Evolutionary conservation across 2,888 invertebrate genomes (phyloP).

Genomic region (Clunio marinus): DNA sequence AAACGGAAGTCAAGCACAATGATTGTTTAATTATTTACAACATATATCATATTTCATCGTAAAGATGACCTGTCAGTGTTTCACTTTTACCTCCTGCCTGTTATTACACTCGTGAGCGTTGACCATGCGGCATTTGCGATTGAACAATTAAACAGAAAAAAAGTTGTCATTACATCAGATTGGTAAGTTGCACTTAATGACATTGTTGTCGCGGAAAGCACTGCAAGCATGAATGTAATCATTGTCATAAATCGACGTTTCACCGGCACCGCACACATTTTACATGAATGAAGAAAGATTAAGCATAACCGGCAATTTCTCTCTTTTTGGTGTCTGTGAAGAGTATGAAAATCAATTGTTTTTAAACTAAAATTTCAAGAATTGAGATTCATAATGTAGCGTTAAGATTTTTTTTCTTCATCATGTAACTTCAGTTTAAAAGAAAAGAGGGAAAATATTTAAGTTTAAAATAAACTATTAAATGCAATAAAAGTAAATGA

Average conservation of each 20-base stretch:
- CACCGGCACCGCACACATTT: neutral
- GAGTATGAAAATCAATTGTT: conserved; percentile 18
- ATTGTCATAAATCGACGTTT: neutral
- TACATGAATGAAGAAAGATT: neutral
- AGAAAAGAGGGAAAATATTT: neutral
- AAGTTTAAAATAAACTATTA: neutral
- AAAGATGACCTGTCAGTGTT: too few species aligned
- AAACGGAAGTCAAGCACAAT: too few species aligned
- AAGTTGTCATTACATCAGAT: conserved; percentile 17
- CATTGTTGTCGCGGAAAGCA: neutral
- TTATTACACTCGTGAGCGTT: neutral
- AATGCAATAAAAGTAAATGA: conserved; percentile 31
- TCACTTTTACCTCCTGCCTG: neutral
- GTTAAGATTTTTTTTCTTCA: too few species aligned
- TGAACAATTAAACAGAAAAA: conserved; percentile 8
- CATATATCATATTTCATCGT: too few species aligned
- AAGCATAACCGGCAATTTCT: neutral
- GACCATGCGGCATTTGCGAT: neutral
- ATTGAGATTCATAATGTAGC: too few species aligned
- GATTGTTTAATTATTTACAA: too few species aligned
- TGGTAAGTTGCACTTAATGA: conserved; percentile 3
- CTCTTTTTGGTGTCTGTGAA: neutral
- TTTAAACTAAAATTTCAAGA: too few species aligned
- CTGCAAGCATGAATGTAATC: neutral
- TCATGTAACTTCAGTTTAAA: too few species aligned